Base-by-base conservation (phyloP, 2,888 invertebrate genomes). In the Lamellibrachia columna region DNA sequence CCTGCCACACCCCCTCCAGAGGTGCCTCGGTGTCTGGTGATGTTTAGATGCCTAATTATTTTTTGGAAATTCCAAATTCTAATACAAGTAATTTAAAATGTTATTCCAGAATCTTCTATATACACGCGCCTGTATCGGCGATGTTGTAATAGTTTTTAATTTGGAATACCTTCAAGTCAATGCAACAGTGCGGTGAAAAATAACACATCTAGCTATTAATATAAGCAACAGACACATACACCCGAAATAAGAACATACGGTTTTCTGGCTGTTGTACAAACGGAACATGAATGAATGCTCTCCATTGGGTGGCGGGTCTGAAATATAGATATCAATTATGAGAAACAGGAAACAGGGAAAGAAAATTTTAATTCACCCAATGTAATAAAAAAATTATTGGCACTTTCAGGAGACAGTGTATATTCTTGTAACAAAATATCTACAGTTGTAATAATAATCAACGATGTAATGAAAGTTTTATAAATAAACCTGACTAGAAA, bases 251-350 rank as follows among this genome's bases (percentile, higher is more conserved):
- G 75, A 9, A 91, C 91, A 90, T 92, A 93, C 93, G 92, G 93
- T 93, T 92, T 93, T 94, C 58, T 93, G 60, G n/a, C 90, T 55
- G 93, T 93, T 92, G 92, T 94, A 93, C 15, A 94, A 40, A 90
- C 90, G 92, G 91, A 92, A 94, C 28, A 90, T 93, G 91, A 94
- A 94, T 9, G 94, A 93, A 52, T 92, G 91, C 53, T 93, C 91
- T 90, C 91, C 55, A n/a, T 92, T 92, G 52, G 93, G 92, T 53
- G 93, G 92, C 28, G 93, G 91, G 22, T 93, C 93, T 93, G 92
- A 92, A 93, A 93, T 58, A 52, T 1, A 40, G 40, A 40, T 40
- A 40, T 0, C 1, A 40, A 40, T 40, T 40, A 40, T 40, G 40
- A 40, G 40, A 40, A 40, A 40, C 40, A 40, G 40, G 40, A 40